phyloP scores from a whole-genome alignment of 2,888 invertebrate species.

The Scaptomyza caliginosa region DNA sequence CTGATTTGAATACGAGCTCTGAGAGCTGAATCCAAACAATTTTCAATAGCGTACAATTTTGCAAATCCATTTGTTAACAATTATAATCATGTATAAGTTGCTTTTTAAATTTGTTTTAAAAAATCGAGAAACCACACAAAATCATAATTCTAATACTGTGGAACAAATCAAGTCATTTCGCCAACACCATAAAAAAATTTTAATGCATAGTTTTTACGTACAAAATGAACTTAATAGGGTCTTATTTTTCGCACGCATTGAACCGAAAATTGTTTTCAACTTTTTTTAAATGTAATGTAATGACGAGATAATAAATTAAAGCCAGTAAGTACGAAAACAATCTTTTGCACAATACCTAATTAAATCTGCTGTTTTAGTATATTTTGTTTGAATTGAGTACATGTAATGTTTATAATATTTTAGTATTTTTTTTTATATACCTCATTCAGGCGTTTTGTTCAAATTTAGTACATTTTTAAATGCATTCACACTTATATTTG shows the following conservation, averaged over 20 bases:
- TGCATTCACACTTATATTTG: slow-evolving; percentile 10
- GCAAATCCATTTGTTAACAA: slow-evolving; percentile 3
- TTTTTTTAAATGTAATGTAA: slow-evolving; percentile 42
- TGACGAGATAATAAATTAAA: slow-evolving; percentile 56
- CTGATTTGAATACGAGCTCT: slow-evolving; percentile 42
- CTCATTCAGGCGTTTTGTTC: not conserved
- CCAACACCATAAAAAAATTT: slow-evolving; percentile 17
- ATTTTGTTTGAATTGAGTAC: too few species aligned
- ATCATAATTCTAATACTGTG: not conserved
- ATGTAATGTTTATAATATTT: not conserved
- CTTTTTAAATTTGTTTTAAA: not conserved
- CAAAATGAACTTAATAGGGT: slow-evolving; percentile 30
- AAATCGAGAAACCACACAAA: slow-evolving; percentile 4
- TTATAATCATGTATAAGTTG: too few species aligned
- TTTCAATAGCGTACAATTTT: slow-evolving; percentile 32
- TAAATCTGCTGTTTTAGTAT: too few species aligned
- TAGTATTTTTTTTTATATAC: slow-evolving; percentile 26
- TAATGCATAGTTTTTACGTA: slow-evolving; percentile 29
- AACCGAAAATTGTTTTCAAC: slow-evolving; percentile 36
- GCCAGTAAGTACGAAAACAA: slow-evolving; percentile 46
- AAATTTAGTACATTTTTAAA: slow-evolving; percentile 18
- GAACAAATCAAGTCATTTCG: slow-evolving; percentile 14
- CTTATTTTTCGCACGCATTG: slow-evolving; percentile 20
- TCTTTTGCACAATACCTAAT: too few species aligned
- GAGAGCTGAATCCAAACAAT: slow-evolving; percentile 46